Conservation (phyloP, 2,888 invertebrate species). For the Schrankia costaestrigalis region DNA sequence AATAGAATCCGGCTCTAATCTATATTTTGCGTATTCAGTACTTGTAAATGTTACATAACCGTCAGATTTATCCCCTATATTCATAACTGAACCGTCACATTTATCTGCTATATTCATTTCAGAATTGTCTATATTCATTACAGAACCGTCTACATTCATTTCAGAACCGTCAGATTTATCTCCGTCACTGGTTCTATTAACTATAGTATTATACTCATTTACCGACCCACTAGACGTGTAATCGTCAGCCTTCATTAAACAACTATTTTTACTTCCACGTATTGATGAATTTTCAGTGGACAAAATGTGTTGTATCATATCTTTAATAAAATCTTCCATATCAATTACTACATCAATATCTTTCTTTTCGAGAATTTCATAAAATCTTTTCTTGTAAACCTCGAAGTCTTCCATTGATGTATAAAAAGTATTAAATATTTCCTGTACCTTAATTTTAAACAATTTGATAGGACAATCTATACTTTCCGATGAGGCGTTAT, state of each 20-base stretch:
- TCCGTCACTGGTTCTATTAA: conserved; percentile 9
- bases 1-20: conserved; percentile 54
- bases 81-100: no score
- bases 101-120: no score
- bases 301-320: conserved; percentile 63
- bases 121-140: no score
- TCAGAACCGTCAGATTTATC: conserved; percentile 7
- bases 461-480: conserved; percentile 63
- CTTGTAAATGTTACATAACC: no score
- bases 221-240: no score
- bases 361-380: conserved; percentile 57
- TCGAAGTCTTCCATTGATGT: conserved; percentile 60
- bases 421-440: conserved; percentile 65
- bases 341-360: conserved; percentile 49
- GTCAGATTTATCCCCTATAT: no score
- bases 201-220: no score
- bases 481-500: conserved; percentile 40
- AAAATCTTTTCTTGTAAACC: conserved; percentile 55
- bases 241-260: conserved; percentile 8
- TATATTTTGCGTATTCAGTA: conserved; percentile 59
- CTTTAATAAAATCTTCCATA: conserved; percentile 66
- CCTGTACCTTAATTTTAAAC: conserved; percentile 60
- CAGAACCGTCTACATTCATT: no score
- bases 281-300: conserved; percentile 45
- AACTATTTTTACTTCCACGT: conserved; percentile 14